Percentiles rank a stretch among this genome's conserved stretches.
These are phyloP conservation scores for Temnothorax rugatulus DNA, from an alignment of 2,888 invertebrate genomes.

Conservation along the genomic window DNA sequence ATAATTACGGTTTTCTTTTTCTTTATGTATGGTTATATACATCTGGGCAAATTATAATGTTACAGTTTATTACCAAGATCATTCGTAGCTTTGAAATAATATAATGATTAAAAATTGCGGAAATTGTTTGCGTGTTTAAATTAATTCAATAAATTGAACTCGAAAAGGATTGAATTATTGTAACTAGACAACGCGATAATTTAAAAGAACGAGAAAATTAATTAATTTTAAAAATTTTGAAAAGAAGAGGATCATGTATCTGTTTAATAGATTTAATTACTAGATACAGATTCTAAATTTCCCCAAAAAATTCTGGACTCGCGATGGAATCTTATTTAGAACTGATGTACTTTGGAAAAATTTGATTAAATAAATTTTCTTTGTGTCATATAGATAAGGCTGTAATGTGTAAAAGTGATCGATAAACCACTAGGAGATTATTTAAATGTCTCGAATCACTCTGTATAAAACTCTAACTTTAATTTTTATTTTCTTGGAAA, in stretches of 20 bases:
- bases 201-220: background rate
- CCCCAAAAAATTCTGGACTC: background rate
- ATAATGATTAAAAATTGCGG: background rate
- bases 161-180: background rate
- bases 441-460: too few relatives aligned
- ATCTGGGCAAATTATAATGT: background rate
- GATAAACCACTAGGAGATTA: background rate
- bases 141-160: background rate
- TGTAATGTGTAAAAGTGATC: background rate
- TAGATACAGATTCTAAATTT: background rate
- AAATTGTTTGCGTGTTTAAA: background rate
- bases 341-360: background rate
- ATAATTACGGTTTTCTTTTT: background rate
- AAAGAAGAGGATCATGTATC: background rate
- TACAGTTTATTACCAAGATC: background rate
- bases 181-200: background rate
- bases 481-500: too few relatives aligned
- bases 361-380: background rate
- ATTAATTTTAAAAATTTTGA: background rate
- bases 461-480: too few relatives aligned
- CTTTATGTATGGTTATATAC: background rate
- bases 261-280: background rate
- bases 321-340: background rate
- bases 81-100: background rate
- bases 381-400: background rate